Evolutionary conservation across 2,797 vertebrate genomes (phyloP), one percentile per base, ranked within the genome.

Genomic region (Chaunax sp.): DNA sequence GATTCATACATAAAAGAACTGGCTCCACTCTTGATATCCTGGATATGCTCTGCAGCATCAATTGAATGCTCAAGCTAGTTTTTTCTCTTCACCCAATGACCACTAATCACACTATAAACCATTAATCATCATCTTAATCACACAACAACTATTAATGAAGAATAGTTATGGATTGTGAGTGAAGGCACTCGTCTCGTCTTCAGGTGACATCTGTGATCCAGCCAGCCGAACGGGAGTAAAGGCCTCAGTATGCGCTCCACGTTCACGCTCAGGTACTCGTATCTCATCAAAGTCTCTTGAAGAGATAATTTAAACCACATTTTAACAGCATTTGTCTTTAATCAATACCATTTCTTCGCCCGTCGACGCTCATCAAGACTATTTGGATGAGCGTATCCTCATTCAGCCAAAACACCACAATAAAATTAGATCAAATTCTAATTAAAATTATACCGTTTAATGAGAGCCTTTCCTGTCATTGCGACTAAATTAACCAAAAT

Each of bases 381-480:
- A 54, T 75, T 69, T 68, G 56, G 45, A 77, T 28, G 59, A 77
- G 46, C 44, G 2, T 12, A 38, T 69, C 66, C 61, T 65, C 68
- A 4, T 66, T 83, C 72, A 43, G 40, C 61, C 67, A 72, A 82
- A 83, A 86, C 71, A 63, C 52, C 62, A 72, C 60, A 73, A 78
- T 80, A 75, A 82, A 81, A 81, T 74, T 23, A 81, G 55, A 78
- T 52, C 53, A 23, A 65, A 77, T 43, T 72, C 40, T 78, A 86
- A 88, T 87, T 83, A 83, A 85, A 83, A 78, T 38, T 50, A 81
- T 66, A 15, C 26, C 1, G 23, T 69, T 64, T 85, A 86, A 85
- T 77, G 74, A 64, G 73, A 71, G 66, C 44, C 81, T 79, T 78
- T 79, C 82, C 57, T 56, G 78, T 78, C 89, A 64, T 70, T 0